Evolutionary conservation across 2,888 invertebrate species (phyloP), one percentile per base, ranked within the genome.

Genomic region (Ceratothoa steindachneri): DNA sequence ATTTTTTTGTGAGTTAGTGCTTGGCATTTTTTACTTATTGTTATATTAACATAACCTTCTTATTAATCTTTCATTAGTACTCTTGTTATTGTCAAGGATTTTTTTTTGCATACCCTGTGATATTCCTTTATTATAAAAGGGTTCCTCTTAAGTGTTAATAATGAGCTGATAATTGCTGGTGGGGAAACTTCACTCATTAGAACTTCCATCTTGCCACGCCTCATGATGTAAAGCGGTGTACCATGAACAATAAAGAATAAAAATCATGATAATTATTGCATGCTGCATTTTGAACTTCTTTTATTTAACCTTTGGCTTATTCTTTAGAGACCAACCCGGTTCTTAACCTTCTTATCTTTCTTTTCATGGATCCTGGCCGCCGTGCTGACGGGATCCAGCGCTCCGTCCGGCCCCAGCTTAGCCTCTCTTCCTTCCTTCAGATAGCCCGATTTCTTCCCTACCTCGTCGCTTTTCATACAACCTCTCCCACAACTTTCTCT

Each of bases 11-110:
- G 19, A 55, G 15, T 55, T 22, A 55, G 55, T 19, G 55, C 55
- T 55, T 55, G 55, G 55, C 55, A 55, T 55, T 55, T 22, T 55
- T 15, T 55, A 55, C 55, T 55, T 55, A 55, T 55, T 55, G 55
- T 55, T 55, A 55, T 22, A 55, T 55, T 19, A 55, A 55, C 55
- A 55, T 55, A 55, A 15, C 55, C 19, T 55, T 55, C 55, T 55
- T 55, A 19, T 55, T 19, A 55, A 55, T 55, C 55, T 55, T 55
- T 19, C 19, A 22, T 41, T 41, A 41, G 41, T 41, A 9, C 41
- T 41, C 41, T 41, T 41, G 41, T 41, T 41, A 41, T 41, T 41
- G 41, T 41, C 41, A 15, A 41, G 5, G 5, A 9, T 41, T 55
- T 19, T 55, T 19, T 55, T 55, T 55, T 7, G 15, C 15, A 55